Percentiles rank a stretch among this genome's conserved stretches.
Evolutionary conservation across 2,888 invertebrate species (phyloP).

Genomic region (Aspidiotus rigidus): DNA sequence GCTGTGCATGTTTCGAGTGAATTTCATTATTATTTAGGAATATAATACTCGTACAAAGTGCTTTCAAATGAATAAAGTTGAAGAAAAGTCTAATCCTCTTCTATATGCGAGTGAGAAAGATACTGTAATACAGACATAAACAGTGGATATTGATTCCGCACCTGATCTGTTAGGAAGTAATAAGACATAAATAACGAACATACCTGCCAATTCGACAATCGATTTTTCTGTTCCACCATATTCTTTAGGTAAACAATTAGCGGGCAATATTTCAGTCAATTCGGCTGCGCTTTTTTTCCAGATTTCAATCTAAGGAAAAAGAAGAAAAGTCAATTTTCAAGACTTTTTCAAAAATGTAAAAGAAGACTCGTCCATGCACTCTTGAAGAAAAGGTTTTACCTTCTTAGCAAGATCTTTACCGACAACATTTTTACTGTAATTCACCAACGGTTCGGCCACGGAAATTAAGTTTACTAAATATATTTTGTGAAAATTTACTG

Average conservation of each 20-base stretch:
- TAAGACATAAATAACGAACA: no score
- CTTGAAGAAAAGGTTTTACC: neutral
- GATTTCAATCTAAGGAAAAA: constrained; percentile 1
- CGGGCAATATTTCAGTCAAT: neutral
- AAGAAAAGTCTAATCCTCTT: no score
- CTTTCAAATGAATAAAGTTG: no score
- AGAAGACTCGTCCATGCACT: neutral
- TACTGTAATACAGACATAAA: no score
- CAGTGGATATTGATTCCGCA: no score
- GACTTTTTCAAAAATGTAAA: neutral
- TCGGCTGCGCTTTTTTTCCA: neutral
- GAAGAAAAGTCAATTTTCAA: neutral
- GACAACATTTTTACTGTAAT: neutral
- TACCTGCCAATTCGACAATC: constrained; percentile 1
- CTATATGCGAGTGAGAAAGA: no score
- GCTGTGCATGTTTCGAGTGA: no score
- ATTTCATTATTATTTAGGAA: no score
- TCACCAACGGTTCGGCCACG: neutral
- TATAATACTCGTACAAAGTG: no score
- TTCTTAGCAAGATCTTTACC: constrained; percentile 3
- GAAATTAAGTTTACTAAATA: neutral
- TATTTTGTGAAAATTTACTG: neutral
- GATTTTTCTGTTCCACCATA: constrained; percentile 7
- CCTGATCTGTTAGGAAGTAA: no score
- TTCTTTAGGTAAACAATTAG: neutral